These are phyloP conservation scores for Archips crataeganus DNA, from an alignment of 2,888 invertebrate genomes.

Conservation along the genomic window DNA sequence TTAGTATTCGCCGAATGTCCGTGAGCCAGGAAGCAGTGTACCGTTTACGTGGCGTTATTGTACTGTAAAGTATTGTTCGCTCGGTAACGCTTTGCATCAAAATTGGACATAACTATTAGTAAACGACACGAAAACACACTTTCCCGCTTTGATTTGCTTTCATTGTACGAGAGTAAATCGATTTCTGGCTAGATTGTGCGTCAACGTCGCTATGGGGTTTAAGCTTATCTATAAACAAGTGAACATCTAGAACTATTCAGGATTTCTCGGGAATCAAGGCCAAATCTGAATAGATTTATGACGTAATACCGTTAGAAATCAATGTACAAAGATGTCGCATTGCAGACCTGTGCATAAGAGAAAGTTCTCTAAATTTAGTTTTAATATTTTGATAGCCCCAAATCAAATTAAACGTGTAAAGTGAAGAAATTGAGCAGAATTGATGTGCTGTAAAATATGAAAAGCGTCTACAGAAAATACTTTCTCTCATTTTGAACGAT, in stretches of 20 bases:
- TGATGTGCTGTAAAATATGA: slow-evolving; percentile 18
- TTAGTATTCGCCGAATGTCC: slow-evolving; percentile 69
- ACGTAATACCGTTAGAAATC: slow-evolving; percentile 34
- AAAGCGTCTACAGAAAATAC: slow-evolving; percentile 22
- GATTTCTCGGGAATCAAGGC: slow-evolving; percentile 20
- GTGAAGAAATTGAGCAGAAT: slow-evolving; percentile 16
- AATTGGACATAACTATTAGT: slow-evolving; percentile 50
- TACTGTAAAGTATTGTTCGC: slow-evolving; percentile 72
- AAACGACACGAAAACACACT: slow-evolving; percentile 37
- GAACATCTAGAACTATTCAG: slow-evolving; percentile 16
- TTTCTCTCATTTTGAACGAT: slow-evolving; percentile 34
- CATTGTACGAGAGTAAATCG: neutral
- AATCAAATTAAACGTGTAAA: slow-evolving; percentile 21
- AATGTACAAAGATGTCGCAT: slow-evolving; percentile 42
- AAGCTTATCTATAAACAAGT: neutral
- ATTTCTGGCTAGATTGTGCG: neutral
- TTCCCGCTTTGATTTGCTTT: slow-evolving; percentile 11
- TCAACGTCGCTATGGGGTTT: neutral
- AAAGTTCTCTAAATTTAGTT: slow-evolving; percentile 21
- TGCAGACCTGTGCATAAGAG: slow-evolving; percentile 38
- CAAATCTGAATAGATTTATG: slow-evolving; percentile 32
- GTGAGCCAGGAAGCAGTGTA: slow-evolving; percentile 69
- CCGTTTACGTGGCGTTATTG: slow-evolving; percentile 77
- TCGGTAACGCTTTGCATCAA: slow-evolving; percentile 66
- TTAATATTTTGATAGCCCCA: slow-evolving; percentile 3